A percentile compares a stretch with the other conserved stretches of the same genome.
Conservation (phyloP, 2,797 vertebrate species). For the Muscicapa striata region DNA sequence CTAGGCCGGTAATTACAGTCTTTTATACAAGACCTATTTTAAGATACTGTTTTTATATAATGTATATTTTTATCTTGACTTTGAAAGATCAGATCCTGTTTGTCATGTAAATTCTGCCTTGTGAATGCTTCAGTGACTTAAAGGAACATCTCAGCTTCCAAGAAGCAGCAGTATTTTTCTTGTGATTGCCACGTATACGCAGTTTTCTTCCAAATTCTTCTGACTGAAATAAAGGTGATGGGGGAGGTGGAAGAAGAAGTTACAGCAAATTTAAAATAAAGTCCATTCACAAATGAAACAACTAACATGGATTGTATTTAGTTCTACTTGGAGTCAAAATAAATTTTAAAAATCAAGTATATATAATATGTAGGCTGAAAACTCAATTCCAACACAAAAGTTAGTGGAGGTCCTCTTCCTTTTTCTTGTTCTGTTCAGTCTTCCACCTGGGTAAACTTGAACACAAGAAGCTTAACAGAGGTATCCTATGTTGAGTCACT, state of each 20-base stretch:
- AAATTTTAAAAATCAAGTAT: not conserved
- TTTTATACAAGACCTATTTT: conserved; percentile 27
- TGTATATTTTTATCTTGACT: conserved; percentile 50
- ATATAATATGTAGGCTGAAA: not conserved
- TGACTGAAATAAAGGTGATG: not conserved
- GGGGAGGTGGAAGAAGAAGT: not conserved
- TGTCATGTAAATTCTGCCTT: conserved; percentile 56
- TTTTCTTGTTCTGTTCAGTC: not conserved
- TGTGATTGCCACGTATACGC: not conserved
- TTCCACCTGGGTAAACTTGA: not conserved
- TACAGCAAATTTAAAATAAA: not conserved
- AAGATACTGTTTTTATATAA: conserved; percentile 39
- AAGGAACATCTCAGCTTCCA: not conserved
- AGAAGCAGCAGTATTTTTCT: not conserved
- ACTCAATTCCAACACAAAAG: not conserved
- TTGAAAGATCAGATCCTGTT: conserved; percentile 43
- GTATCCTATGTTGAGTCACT: not conserved
- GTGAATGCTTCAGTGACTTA: conserved; percentile 4
- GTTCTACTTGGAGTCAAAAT: not conserved
- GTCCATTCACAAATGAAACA: not conserved
- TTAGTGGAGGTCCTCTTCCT: not conserved
- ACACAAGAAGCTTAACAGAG: not conserved
- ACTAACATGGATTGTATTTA: not conserved
- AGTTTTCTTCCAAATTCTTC: not conserved
- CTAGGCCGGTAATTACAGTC: not conserved